Base-by-base conservation (phyloP, 2,888 invertebrate species). In the Caenorhabditis sp. region DNA sequence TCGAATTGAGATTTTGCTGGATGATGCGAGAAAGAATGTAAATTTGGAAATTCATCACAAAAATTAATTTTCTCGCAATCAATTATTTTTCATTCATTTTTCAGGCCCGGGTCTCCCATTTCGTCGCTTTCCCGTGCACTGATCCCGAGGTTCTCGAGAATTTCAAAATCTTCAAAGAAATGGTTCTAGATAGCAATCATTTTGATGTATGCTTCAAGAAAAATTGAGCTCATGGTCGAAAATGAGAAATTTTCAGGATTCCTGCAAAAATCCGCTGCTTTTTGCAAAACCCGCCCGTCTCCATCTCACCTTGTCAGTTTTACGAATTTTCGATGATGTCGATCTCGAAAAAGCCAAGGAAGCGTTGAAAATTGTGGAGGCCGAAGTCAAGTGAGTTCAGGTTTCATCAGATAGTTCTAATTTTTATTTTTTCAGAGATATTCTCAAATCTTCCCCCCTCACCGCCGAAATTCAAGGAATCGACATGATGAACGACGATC, bases 401-500 rank as follows among this genome's bases (percentile, higher is more conserved):
- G 24, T 40, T 24, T 53, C 22, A 44, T 53, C 20, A 2, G 20
- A 8, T 47, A 47, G 18, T 24, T 50, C 11, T 22, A 35, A 37
- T 32, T 60, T 13, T 9, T 6, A 32, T 32, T 32, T 32, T 6
- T 79, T 60, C 71, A 82, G 79, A 40, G n/a, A 47, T 15, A 28
- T 76, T 22, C 18, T 70, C 2, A 22, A 20, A 15, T 18, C 28
- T 3, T 15, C 24, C 2, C 53, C 61, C 13, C 24, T 82, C 56
- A 55, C 58, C 4, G 76, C 74, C 0, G 70, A 71, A 11, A 61
- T 86, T 15, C 56, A 80, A 37, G 86, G 86, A 24, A 61, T 86
- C 26, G 79, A 84, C 13, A 81, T 84, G 24, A 85, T 86, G 85
- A 86, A 86, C 61, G 86, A 86, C 61, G 86, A 86, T 78, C 85